Evolutionary conservation across 2,797 vertebrate species (phyloP).

Genomic region (Alosa sapidissima): DNA sequence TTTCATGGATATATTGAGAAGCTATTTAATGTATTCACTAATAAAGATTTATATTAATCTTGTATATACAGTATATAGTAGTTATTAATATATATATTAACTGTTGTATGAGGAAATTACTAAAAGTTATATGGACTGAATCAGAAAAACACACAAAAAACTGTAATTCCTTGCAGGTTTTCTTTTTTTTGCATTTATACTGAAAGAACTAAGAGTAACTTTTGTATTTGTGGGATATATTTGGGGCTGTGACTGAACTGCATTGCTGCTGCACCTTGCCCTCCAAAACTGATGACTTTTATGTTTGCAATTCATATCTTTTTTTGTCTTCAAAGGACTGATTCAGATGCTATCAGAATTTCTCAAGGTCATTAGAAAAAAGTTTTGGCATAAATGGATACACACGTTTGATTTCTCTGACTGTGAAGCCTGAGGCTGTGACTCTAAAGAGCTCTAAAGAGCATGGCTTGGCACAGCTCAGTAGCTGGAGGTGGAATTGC

Average conservation of each 20-base stretch:
- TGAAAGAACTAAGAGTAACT: neutral
- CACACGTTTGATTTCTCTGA: neutral
- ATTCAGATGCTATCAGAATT: neutral
- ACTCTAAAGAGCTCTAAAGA: too few relatives aligned
- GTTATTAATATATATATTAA: slow-evolving; percentile 81
- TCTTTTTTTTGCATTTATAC: slow-evolving; percentile 12
- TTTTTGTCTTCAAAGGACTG: too few relatives aligned
- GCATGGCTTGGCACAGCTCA: neutral
- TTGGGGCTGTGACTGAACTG: slow-evolving; percentile 20
- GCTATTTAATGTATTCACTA: slow-evolving; percentile 81
- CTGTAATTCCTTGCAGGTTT: slow-evolving; percentile 38
- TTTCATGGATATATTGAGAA: slow-evolving; percentile 72
- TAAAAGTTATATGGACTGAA: slow-evolving; percentile 71
- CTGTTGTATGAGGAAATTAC: slow-evolving; percentile 72
- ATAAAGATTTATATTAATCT: slow-evolving; percentile 80
- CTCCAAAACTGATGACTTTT: slow-evolving; percentile 54
- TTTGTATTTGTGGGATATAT: slow-evolving; percentile 18
- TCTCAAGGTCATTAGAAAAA: neutral
- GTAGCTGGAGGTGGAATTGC: neutral
- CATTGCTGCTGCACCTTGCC: slow-evolving; percentile 54
- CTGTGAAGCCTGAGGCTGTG: neutral
- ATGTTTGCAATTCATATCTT: slow-evolving; percentile 57
- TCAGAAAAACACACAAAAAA: slow-evolving; percentile 44
- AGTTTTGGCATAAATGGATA: neutral
- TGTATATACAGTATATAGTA: slow-evolving; percentile 83